phyloP scores from a whole-genome alignment of 2,113 vertebrate species.

The Alces alces region DNA sequence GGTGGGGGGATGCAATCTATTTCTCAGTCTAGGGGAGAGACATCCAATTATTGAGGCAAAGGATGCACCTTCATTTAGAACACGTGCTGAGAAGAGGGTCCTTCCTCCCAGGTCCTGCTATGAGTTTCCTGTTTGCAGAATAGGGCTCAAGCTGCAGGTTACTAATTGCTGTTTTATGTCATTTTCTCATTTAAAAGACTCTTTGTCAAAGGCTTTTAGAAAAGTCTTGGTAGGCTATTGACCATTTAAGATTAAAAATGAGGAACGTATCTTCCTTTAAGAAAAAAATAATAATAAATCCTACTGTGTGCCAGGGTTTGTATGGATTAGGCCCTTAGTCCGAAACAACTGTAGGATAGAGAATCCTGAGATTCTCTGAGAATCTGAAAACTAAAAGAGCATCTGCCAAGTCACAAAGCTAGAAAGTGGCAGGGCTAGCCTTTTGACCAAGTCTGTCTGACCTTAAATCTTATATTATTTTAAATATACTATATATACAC shows the following conservation, averaged over 20 bases:
- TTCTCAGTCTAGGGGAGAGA: neutral
- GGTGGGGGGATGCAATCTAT: neutral
- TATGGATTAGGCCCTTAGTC: neutral
- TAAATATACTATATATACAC: neutral
- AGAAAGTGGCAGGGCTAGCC: neutral
- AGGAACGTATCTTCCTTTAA: neutral
- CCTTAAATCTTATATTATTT: neutral
- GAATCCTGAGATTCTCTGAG: neutral
- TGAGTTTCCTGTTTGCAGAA: neutral
- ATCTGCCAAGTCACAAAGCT: neutral
- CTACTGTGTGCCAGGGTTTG: neutral
- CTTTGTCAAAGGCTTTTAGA: neutral
- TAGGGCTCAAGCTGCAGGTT: neutral
- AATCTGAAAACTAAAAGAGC: neutral
- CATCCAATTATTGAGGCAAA: neutral
- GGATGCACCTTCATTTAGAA: neutral
- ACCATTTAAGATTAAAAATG: constrained; percentile 6
- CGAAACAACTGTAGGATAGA: neutral
- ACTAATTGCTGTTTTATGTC: neutral
- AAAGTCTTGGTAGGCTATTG: neutral
- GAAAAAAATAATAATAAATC: neutral
- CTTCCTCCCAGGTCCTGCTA: neutral
- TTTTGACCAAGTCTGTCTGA: neutral
- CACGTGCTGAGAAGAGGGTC: neutral
- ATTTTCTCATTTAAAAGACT: constrained; percentile 43